Percentiles rank a stretch among this genome's conserved stretches.
These are phyloP conservation scores for Isoperla grammatica DNA, from an alignment of 2,888 invertebrate species.

Conservation along the genomic window DNA sequence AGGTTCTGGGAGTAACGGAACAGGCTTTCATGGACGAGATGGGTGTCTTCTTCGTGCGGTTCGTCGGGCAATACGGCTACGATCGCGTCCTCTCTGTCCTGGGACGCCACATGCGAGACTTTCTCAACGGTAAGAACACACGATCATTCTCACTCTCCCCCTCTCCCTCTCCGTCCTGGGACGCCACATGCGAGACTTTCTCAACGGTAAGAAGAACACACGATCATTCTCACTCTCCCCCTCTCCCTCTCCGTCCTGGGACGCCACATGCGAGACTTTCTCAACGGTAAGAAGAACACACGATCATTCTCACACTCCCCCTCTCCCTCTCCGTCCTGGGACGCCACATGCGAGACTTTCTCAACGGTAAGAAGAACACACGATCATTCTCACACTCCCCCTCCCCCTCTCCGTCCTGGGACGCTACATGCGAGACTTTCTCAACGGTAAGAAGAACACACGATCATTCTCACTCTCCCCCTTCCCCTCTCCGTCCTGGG, in stretches of 20 bases:
- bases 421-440: conserved; percentile 90
- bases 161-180: conserved; percentile 70
- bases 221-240: no score
- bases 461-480: no score
- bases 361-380: conserved; percentile 66
- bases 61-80: conserved; percentile 92
- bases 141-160: no score
- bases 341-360: conserved; percentile 90
- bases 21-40: conserved; percentile 89
- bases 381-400: no score
- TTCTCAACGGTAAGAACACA: conserved; percentile 68
- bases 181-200: conserved; percentile 90
- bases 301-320: no score
- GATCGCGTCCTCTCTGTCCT: conserved; percentile 84
- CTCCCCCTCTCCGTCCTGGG: conserved; percentile 70
- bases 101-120: conserved; percentile 91
- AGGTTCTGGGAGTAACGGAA: conserved; percentile 83
- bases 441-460: conserved; percentile 64
- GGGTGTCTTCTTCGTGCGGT: conserved; percentile 90
- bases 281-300: conserved; percentile 66
- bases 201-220: conserved; percentile 66
- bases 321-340: conserved; percentile 70
- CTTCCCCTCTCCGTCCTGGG: conserved; percentile 83
- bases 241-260: conserved; percentile 70
- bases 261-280: conserved; percentile 90